A percentile compares a stretch with the other conserved stretches of the same genome.
These are phyloP conservation scores for Geotrupes spiniger DNA, from an alignment of 2,888 invertebrate species.

Conservation along the genomic window DNA sequence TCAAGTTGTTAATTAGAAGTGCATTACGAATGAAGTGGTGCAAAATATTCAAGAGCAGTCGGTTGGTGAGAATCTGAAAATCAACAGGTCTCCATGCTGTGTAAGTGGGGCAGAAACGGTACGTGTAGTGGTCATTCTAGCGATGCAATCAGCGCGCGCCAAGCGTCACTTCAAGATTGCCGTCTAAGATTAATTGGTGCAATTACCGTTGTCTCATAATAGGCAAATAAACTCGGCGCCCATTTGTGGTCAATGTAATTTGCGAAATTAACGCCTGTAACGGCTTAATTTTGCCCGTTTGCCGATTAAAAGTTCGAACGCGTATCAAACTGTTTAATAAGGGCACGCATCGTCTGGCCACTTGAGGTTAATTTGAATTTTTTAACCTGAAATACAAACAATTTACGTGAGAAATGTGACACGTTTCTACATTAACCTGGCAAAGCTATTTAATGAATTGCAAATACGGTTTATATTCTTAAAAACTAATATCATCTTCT, in stretches of 20 bases:
- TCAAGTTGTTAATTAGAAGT: too few species aligned
- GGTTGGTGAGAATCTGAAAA: constrained; percentile 18
- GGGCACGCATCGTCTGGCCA: too few species aligned
- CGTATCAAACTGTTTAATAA: too few species aligned
- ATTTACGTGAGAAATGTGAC: too few species aligned
- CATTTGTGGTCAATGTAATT: neutral
- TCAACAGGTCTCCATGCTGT: constrained; percentile 20
- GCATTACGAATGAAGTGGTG: constrained; percentile 8
- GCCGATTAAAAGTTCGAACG: too few species aligned
- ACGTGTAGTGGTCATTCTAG: constrained; percentile 16
- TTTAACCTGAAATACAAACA: too few species aligned
- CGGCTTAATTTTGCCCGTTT: too few species aligned
- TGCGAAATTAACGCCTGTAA: neutral
- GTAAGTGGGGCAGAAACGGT: constrained; percentile 15
- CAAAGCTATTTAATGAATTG: too few species aligned
- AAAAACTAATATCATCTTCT: too few species aligned
- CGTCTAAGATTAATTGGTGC: constrained; percentile 32
- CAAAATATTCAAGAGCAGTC: constrained; percentile 14
- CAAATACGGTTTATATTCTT: too few species aligned
- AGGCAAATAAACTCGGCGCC: neutral
- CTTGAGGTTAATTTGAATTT: too few species aligned
- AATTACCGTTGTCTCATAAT: constrained; percentile 21
- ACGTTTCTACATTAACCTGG: too few species aligned
- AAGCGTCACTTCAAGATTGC: constrained; percentile 29
- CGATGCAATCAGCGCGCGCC: constrained; percentile 30